Evolutionary conservation across 2,888 invertebrate genomes (phyloP).

Genomic region (Plebejus melissa): DNA sequence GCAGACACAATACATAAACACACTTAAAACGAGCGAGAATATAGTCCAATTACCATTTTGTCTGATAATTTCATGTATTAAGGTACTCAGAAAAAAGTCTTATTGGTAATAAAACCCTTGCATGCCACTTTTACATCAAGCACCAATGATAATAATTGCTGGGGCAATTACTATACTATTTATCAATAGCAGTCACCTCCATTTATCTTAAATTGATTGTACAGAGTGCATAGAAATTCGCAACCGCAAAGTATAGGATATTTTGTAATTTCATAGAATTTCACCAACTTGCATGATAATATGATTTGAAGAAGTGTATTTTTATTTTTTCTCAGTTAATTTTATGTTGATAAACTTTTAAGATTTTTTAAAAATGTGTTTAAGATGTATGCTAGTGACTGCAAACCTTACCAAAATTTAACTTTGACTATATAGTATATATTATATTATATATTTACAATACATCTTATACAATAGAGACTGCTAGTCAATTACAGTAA

Average conservation of each 20-base stretch:
- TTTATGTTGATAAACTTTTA: neutral
- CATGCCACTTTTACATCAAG: constrained; percentile 18
- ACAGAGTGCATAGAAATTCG: neutral
- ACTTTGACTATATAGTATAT: neutral
- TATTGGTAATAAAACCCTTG: neutral
- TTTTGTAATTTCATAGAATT: neutral
- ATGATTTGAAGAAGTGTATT: neutral
- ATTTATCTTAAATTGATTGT: constrained; percentile 3
- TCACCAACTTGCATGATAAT: neutral
- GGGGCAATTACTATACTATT: constrained; percentile 4
- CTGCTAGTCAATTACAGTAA: neutral
- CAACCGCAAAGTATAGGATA: neutral
- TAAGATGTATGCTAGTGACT: constrained; percentile 6
- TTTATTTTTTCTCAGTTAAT: too few relatives aligned
- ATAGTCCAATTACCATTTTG: constrained; percentile 15
- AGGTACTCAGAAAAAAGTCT: constrained; percentile 12
- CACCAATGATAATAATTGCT: constrained; percentile 20
- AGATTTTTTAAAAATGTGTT: neutral
- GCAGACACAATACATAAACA: constrained; percentile 5
- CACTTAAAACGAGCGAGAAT: constrained; percentile 4
- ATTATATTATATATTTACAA: constrained; percentile 1
- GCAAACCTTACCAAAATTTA: neutral
- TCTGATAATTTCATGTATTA: neutral
- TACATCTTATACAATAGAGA: neutral
- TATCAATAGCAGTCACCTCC: neutral